Percentiles rank a stretch among this genome's conserved stretches.
Conservation (phyloP, 2,113 vertebrate genomes). For the Telmatochromis sp. region DNA sequence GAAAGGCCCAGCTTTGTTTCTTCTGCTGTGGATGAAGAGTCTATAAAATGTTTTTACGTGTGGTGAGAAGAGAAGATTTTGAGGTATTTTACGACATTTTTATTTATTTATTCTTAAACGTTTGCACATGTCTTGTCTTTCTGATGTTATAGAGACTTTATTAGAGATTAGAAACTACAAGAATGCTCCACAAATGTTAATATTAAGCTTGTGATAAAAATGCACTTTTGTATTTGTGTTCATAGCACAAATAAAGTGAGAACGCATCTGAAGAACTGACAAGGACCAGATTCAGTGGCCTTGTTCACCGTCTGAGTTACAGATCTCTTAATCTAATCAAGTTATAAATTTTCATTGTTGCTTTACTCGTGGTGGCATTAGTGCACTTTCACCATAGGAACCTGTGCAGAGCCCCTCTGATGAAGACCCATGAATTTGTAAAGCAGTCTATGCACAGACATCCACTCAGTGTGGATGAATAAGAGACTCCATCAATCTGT, state of each 20-base stretch:
- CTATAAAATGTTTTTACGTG: not conserved
- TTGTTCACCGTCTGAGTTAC: not conserved
- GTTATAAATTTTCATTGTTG: constrained; percentile 40
- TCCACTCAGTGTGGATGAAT: constrained; percentile 68
- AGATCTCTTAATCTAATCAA: constrained; percentile 15
- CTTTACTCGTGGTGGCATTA: constrained; percentile 21
- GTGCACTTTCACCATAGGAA: constrained; percentile 38
- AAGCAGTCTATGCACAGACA: constrained; percentile 44
- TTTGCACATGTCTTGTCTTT: not conserved
- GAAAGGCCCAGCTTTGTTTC: not conserved
- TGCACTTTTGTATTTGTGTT: not conserved
- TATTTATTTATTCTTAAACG: not conserved
- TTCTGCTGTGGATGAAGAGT: not conserved
- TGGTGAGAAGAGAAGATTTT: not conserved
- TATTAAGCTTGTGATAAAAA: not conserved
- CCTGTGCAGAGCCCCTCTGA: constrained; percentile 41
- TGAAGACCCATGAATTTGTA: constrained; percentile 47
- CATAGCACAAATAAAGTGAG: not conserved
- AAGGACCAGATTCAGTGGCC: not conserved
- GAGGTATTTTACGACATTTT: not conserved
- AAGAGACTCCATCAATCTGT: constrained; percentile 74
- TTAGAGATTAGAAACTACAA: not conserved
- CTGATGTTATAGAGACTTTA: not conserved
- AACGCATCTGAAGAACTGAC: not conserved
- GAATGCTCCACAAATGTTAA: not conserved